Evolutionary conservation across 23 tunicate species (phyloP).

Genomic region (Styela plicata): DNA sequence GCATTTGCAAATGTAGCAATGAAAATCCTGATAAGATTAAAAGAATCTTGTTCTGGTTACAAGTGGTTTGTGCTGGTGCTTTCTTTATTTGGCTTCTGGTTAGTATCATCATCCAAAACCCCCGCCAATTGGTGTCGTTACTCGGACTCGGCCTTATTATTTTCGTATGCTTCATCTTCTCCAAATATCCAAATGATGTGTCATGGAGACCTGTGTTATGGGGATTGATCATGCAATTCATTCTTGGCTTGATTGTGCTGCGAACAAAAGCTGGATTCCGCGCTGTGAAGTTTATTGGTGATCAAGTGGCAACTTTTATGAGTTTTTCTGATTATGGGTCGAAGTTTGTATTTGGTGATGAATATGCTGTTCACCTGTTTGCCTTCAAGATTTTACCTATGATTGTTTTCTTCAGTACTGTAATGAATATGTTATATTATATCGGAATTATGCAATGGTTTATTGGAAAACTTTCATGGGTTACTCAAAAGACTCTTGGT

Average conservation of each 20-base stretch:
- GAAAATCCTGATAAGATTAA: neutral
- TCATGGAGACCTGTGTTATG: slow-evolving; percentile 73
- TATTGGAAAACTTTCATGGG: slow-evolving; percentile 66
- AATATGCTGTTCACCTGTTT: slow-evolving; percentile 32
- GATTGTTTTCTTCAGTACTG: slow-evolving; percentile 70
- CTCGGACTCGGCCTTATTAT: slow-evolving; percentile 39
- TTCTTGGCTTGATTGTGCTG: slow-evolving; percentile 51
- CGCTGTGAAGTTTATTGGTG: slow-evolving; percentile 61
- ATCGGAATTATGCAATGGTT: slow-evolving; percentile 90
- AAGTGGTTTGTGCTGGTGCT: slow-evolving; percentile 11
- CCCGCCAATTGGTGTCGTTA: slow-evolving; percentile 45
- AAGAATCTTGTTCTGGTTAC: neutral
- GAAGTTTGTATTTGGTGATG: slow-evolving; percentile 47
- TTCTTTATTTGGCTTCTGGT: slow-evolving; percentile 48
- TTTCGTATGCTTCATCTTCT: slow-evolving; percentile 13
- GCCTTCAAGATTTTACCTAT: slow-evolving; percentile 76
- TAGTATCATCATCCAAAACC: slow-evolving; percentile 39
- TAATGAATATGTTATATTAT: slow-evolving; percentile 65
- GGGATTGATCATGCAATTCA: slow-evolving; percentile 63
- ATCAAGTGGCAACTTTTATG: slow-evolving; percentile 64
- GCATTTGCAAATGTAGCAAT: neutral
- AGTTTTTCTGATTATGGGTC: slow-evolving; percentile 48
- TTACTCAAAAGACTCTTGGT: slow-evolving; percentile 64
- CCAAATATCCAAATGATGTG: slow-evolving; percentile 27
- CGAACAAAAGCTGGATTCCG: slow-evolving; percentile 46